Base-by-base conservation (phyloP, 2,113 vertebrate species). In the Colaptes auratus region DNA sequence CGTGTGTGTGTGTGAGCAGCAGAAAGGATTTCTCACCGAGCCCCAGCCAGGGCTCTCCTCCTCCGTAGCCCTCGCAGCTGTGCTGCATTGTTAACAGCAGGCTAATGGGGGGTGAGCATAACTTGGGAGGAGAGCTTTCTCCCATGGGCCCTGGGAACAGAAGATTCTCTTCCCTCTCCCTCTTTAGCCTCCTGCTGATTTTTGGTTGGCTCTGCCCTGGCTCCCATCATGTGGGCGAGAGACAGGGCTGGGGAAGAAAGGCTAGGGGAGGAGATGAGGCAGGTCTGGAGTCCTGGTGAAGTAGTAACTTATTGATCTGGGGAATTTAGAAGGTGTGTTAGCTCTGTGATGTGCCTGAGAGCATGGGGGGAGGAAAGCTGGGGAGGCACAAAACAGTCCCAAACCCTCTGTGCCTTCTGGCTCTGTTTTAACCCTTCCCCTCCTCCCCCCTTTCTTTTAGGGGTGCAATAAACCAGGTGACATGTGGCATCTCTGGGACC, bases 141-240 rank as follows among this genome's bases (percentile, higher is more conserved):
- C 19, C 82, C 25, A 1, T 15, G 72, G 78, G 76, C 12, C 3
- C 12, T 2, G n/a, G 74, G 70, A 90, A 10, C 74, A 66, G 74
- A 70, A 27, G 82, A 92, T 85, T 78, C 15, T 94, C 21, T 87
- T 85, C 87, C 78, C 28, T 44, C 66, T 89, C 80, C 50, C 36
- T 65, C 0, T 78, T 89, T 12, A 88, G 65, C 48, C 35, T 88
- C 79, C 79, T 18, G 33, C 72, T 63, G 81, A 4, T 39, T 39
- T 42, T 33, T 0, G 15, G 44, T 19, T 14, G 1, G 52, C 67
- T 85, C 72, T 87, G 65, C 50, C 78, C 30, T 0, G 3, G n/a
- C n/a, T 81, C 36, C 65, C 2, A 3, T 21, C 33, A 50, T 64
- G 74, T 0, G 2, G 0, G 0, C 0, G 7, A 63, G 59, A 71